Evolutionary conservation across 2,113 vertebrate species (phyloP).

Genomic region (Hucho hucho): DNA sequence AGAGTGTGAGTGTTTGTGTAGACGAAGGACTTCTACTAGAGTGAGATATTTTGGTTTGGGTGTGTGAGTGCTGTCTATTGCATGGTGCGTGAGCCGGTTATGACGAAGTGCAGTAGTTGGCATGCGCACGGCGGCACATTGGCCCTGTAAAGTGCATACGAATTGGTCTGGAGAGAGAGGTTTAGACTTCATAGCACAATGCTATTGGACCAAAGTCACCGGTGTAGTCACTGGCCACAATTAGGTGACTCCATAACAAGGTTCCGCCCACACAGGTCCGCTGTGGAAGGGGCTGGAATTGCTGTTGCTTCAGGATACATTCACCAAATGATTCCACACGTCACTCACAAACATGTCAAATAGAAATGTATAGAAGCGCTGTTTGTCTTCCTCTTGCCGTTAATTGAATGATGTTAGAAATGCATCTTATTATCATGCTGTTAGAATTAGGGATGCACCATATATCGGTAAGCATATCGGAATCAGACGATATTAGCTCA

Average conservation of each 20-base stretch:
- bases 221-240: conserved; percentile 41
- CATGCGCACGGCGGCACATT: conserved; percentile 26
- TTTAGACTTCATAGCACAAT: conserved; percentile 52
- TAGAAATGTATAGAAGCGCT: no score
- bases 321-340: no score
- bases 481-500: no score
- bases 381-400: no score
- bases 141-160: conserved; percentile 55
- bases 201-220: conserved; percentile 66
- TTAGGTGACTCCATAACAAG: conserved; percentile 45
- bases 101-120: neutral
- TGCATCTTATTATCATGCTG: no score
- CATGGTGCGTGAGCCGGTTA: conserved; percentile 7
- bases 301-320: neutral
- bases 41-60: neutral
- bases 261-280: conserved; percentile 6
- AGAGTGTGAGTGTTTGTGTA: conserved; percentile 18
- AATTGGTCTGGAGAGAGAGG: conserved; percentile 40
- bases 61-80: neutral
- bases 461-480: no score
- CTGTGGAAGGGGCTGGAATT: conserved; percentile 46
- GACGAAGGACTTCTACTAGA: conserved; percentile 24
- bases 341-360: conserved; percentile 4
- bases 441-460: no score
- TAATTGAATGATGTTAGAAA: no score